Conservation (phyloP, 2,797 vertebrate genomes). For the Poecilia picta region DNA sequence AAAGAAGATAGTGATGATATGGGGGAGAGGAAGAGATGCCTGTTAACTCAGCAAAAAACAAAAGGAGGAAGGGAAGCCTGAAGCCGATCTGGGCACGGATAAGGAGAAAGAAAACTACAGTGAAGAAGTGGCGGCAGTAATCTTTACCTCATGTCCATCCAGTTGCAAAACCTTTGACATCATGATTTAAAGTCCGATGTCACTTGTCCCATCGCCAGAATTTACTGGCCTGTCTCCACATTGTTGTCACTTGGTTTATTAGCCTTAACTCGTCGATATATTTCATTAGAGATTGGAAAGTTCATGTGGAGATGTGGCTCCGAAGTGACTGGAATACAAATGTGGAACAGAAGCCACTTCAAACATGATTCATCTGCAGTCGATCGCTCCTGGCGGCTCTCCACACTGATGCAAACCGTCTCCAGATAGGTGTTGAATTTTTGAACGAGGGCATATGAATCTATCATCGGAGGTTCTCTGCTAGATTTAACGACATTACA, state of each 20-base stretch:
- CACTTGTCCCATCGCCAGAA: slow-evolving; percentile 8
- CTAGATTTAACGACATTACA: background rate
- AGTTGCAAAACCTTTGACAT: background rate
- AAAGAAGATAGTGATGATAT: slow-evolving; percentile 16
- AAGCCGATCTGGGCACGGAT: background rate
- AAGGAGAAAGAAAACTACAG: background rate
- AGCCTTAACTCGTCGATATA: background rate
- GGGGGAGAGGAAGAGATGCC: slow-evolving; percentile 25
- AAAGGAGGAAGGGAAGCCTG: background rate
- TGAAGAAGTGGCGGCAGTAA: background rate
- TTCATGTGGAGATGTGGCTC: background rate
- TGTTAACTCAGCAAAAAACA: background rate
- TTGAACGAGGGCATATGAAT: background rate
- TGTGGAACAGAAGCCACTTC: background rate
- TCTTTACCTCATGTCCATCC: background rate
- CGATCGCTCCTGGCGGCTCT: no score
- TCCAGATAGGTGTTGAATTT: background rate
- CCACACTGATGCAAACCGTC: background rate
- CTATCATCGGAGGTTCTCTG: no score
- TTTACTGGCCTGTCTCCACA: slow-evolving; percentile 24
- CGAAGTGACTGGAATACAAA: background rate
- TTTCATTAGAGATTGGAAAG: background rate
- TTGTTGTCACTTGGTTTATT: slow-evolving; percentile 29
- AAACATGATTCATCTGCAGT: background rate
- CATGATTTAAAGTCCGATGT: slow-evolving; percentile 3